Percentiles rank a stretch among this genome's conserved stretches.
Conservation (phyloP, 1,140 invertebrate genomes). For the Plodia interpunctella region DNA sequence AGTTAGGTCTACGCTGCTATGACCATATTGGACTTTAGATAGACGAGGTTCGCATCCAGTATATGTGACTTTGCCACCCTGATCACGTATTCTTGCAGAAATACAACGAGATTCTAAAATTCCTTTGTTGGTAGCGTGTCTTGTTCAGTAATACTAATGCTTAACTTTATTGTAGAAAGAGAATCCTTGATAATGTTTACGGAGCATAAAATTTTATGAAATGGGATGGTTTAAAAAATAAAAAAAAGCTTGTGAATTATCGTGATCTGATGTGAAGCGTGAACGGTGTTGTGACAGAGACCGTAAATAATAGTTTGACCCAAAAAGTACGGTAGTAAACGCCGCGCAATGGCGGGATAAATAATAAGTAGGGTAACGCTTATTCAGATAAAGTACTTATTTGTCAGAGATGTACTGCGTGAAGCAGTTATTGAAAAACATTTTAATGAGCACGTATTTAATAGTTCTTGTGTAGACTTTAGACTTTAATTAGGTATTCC, state of each 20-base stretch:
- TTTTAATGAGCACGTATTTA: slow-evolving; percentile 54
- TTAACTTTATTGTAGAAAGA: slow-evolving; percentile 7
- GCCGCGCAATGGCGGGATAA: not conserved
- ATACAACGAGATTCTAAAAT: slow-evolving; percentile 34
- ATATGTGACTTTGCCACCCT: slow-evolving; percentile 26
- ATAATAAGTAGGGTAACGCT: not conserved
- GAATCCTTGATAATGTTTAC: not conserved
- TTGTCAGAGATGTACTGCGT: not conserved
- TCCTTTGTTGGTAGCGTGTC: slow-evolving; percentile 33
- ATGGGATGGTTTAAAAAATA: not conserved
- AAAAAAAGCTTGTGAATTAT: not conserved
- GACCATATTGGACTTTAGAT: slow-evolving; percentile 32
- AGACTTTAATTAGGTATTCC: slow-evolving; percentile 56
- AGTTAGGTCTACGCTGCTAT: slow-evolving; percentile 24
- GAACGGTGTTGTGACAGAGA: not conserved
- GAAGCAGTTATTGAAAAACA: slow-evolving; percentile 22
- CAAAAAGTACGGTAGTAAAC: not conserved
- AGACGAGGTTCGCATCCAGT: slow-evolving; percentile 6
- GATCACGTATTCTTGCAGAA: slow-evolving; percentile 36
- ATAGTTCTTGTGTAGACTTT: slow-evolving; percentile 34
- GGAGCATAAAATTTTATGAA: slow-evolving; percentile 6
- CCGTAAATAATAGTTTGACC: not conserved
- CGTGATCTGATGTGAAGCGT: slow-evolving; percentile 1
- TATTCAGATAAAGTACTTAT: slow-evolving; percentile 11
- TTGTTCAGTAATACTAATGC: slow-evolving; percentile 15